Base-by-base conservation (phyloP, 2,888 invertebrate genomes). In the Drosophila hamatofila region DNA sequence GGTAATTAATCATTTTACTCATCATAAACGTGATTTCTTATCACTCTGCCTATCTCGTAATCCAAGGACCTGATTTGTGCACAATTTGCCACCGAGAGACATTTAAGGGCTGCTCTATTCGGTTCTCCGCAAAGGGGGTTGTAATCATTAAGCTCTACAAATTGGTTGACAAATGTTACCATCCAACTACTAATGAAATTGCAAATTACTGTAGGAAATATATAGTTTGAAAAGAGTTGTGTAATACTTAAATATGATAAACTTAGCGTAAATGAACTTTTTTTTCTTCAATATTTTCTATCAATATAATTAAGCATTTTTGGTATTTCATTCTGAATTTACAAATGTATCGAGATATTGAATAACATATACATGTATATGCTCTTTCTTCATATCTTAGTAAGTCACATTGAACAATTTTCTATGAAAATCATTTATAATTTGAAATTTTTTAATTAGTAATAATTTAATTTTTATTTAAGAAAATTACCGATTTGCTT, bases 1-100 rank as follows among this genome's bases (percentile, higher is more conserved):
- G 89, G 88, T 86, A 91, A 91, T 91, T 91, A 91, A 91, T 91
- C 91, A 91, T 91, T 87, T 83, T 88, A 78, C 84, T 91, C 91
- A 89, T 90, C 91, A 91, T 90, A 91, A 91, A 88, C 91, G 83
- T 84, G 85, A 88, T 86, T 90, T 88, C 76, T 81, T 88, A 80
- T 71, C 78, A 55, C 69, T 67, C 48, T 49, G 75, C n/a, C 48
- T 57, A 70, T 72, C 80, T 57, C 41, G 62, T 18, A 41, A 44
- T 49, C 52, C 51, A 52, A 35, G 37, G 59, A 61, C 70, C 82
- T 70, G 82, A 87, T 78, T 78, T 86, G 81, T 66, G 72, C 81
- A 63, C 77, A 72, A 72, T 74, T 70, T 33, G 35, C 33, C 5
- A 11, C 35, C 33, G 23, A 25, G 25, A 25, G 25, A 25, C 54